phyloP scores from a whole-genome alignment of 2,113 vertebrate genomes.

The Corythornis cristatus region DNA sequence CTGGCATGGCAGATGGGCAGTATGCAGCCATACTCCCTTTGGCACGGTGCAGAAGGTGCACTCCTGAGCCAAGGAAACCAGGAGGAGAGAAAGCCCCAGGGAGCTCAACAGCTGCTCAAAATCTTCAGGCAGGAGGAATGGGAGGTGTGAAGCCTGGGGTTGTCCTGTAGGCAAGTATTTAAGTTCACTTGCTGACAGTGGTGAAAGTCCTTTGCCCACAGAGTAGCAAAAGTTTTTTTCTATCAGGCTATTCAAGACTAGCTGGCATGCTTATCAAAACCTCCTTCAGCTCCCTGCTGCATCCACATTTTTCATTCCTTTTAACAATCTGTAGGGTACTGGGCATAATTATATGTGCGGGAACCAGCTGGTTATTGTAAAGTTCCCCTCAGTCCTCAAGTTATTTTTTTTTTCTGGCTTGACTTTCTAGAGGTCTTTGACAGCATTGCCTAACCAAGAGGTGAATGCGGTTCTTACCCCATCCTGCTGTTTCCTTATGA shows the following conservation, averaged over 20 bases:
- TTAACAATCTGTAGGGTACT: neutral
- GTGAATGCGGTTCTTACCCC: neutral
- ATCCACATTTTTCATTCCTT: neutral
- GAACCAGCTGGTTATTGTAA: neutral
- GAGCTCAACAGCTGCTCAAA: neutral
- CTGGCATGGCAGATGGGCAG: neutral
- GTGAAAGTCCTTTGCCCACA: neutral
- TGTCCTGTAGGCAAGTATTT: neutral
- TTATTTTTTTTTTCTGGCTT: neutral
- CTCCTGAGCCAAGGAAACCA: fast-evolving
- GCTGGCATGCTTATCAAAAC: neutral
- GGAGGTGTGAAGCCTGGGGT: fast-evolving
- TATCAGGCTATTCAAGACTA: neutral
- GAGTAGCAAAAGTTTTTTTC: neutral
- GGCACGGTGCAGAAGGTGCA: neutral
- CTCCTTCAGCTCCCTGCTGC: neutral
- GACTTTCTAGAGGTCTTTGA: neutral
- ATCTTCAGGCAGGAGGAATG: neutral
- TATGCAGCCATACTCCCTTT: fast-evolving
- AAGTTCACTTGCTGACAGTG: neutral
- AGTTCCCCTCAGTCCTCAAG: neutral
- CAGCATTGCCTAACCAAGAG: neutral
- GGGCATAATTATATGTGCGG: neutral
- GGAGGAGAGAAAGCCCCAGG: neutral
- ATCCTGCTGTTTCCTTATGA: neutral